Evolutionary conservation across 1,140 invertebrate species (phyloP).

Genomic region (Antheraea pernyi): DNA sequence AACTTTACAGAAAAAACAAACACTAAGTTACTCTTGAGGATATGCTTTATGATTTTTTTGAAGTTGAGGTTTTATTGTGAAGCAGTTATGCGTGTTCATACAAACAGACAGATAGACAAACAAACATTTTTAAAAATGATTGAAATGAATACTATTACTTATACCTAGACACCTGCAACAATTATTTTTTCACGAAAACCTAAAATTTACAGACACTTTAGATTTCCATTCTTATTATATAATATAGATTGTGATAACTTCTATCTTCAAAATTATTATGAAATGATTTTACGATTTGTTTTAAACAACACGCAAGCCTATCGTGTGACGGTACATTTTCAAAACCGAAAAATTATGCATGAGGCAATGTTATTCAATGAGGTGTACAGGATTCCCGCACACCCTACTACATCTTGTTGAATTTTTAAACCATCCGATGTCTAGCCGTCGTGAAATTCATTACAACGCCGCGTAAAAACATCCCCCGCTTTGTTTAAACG

Average conservation of each 20-base stretch:
- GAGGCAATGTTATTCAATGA: conserved; percentile 73
- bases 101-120: too few species aligned
- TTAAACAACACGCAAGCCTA: neutral
- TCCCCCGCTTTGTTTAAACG: conserved; percentile 71
- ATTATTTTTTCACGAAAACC: too few species aligned
- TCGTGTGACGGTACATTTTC: conserved; percentile 39
- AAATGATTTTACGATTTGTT: neutral
- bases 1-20: too few species aligned
- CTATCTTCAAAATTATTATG: neutral
- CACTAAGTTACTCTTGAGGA: too few species aligned
- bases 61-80: too few species aligned
- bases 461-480: conserved; percentile 56
- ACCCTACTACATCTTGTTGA: conserved; percentile 52
- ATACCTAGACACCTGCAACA: too few species aligned
- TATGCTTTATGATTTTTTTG: too few species aligned
- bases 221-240: too few species aligned
- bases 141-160: too few species aligned
- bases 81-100: too few species aligned
- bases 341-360: conserved; percentile 66
- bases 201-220: too few species aligned
- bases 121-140: too few species aligned
- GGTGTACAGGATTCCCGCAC: conserved; percentile 58
- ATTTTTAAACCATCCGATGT: conserved; percentile 62
- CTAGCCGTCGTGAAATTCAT: conserved; percentile 68
- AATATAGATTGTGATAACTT: neutral